A percentile compares a stretch with the other conserved stretches of the same genome.
Conservation (phyloP, 2,113 vertebrate species). For the Synchiropus splendidus region DNA sequence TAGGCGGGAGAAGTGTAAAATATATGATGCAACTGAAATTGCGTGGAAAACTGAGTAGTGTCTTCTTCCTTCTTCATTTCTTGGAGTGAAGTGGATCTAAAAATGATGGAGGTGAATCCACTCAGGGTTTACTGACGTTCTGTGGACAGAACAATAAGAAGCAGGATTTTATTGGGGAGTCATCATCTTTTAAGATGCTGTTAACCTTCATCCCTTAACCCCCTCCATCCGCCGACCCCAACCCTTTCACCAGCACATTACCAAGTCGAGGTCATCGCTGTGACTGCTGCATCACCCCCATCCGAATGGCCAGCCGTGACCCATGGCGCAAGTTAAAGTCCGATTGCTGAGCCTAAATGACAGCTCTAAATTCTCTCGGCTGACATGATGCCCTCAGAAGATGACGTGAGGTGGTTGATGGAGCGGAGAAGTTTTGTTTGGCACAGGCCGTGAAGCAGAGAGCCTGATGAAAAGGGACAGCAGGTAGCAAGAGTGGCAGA, state of each 20-base stretch:
- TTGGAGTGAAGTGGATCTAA: too few species aligned
- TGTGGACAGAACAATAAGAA: too few species aligned
- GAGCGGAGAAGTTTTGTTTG: slow-evolving; percentile 18
- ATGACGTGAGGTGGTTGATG: slow-evolving; percentile 13
- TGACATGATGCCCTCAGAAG: slow-evolving; percentile 25
- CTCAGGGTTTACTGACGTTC: too few species aligned
- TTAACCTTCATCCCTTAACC: slow-evolving; percentile 20
- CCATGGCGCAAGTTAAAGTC: slow-evolving; percentile 42
- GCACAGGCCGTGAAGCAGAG: background rate
- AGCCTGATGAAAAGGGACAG: background rate
- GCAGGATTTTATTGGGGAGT: slow-evolving; percentile 7
- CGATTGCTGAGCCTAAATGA: slow-evolving; percentile 41
- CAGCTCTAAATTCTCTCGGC: slow-evolving; percentile 38
- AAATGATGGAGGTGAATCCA: too few species aligned
- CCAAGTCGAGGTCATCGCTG: slow-evolving; percentile 38
- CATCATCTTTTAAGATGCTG: slow-evolving; percentile 40
- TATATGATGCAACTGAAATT: too few species aligned
- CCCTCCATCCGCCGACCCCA: slow-evolving; percentile 1
- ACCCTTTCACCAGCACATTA: slow-evolving; percentile 33
- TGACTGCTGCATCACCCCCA: slow-evolving; percentile 58
- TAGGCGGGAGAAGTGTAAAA: too few species aligned
- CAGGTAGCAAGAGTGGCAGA: background rate
- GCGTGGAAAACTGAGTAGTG: too few species aligned
- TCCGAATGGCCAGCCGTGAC: slow-evolving; percentile 37
- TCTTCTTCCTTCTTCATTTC: too few species aligned